Evolutionary conservation across 2,113 vertebrate species (phyloP).

Genomic region (Coturnix japonica): DNA sequence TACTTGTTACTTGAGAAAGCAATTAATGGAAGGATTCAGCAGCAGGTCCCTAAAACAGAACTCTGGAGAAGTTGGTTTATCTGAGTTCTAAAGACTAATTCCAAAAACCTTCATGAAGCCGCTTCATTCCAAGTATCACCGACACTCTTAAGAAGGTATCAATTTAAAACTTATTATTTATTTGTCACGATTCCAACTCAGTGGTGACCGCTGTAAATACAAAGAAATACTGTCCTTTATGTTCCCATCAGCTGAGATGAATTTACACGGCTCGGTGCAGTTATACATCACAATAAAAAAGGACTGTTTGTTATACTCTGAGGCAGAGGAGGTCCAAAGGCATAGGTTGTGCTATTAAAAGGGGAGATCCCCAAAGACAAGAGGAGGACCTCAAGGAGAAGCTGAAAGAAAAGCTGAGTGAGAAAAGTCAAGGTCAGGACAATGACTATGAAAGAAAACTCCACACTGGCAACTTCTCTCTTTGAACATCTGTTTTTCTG

Average conservation of each 20-base stretch:
- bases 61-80: background rate
- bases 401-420: background rate
- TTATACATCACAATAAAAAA: background rate
- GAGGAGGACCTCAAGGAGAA: background rate
- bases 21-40: background rate
- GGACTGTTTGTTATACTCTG: fast-evolving
- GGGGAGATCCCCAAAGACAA: background rate
- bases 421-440: background rate
- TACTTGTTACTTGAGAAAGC: background rate
- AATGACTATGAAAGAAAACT: background rate
- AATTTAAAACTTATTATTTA: background rate
- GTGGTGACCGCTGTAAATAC: background rate
- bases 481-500: background rate
- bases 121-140: background rate
- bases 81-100: background rate
- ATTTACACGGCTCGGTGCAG: background rate
- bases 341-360: background rate
- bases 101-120: background rate
- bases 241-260: background rate
- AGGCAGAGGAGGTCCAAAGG: background rate
- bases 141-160: background rate
- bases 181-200: background rate
- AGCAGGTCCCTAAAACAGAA: background rate
- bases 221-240: background rate
- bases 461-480: background rate